These are phyloP conservation scores for Coracias cyanogaster DNA, from an alignment of 2,797 vertebrate genomes.

Conservation along the genomic window DNA sequence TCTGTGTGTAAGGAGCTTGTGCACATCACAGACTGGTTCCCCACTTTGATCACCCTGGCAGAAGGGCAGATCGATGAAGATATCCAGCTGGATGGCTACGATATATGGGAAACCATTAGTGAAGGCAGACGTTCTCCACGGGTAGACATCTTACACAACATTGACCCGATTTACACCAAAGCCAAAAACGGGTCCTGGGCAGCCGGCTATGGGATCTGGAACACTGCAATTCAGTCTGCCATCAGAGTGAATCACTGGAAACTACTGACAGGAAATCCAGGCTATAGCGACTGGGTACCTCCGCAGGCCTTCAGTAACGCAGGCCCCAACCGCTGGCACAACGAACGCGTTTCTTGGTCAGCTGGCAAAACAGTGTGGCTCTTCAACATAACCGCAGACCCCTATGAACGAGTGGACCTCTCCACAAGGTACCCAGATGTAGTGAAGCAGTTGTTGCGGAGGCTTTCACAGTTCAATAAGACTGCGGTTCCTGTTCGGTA, in stretches of 20 bases:
- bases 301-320: constrained; percentile 93
- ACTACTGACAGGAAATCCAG: constrained; percentile 92
- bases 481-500: constrained; percentile 94
- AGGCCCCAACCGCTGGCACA: constrained; percentile 90
- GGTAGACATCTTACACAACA: constrained; percentile 96
- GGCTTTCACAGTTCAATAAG: constrained; percentile 90
- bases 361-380: constrained; percentile 94
- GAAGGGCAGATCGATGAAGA: constrained; percentile 92
- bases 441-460: constrained; percentile 90
- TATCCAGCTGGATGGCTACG: constrained; percentile 91
- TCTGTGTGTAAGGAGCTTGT: constrained; percentile 90
- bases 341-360: constrained; percentile 87
- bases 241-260: constrained; percentile 96
- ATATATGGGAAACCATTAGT: constrained; percentile 96
- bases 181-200: constrained; percentile 95
- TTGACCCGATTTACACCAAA: constrained; percentile 93
- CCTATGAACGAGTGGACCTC: constrained; percentile 93
- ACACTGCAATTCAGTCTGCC: constrained; percentile 93
- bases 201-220: constrained; percentile 94
- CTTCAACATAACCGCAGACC: constrained; percentile 96
- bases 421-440: constrained; percentile 88
- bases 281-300: constrained; percentile 95
- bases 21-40: constrained; percentile 98
- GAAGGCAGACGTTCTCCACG: constrained; percentile 93
- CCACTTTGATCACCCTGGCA: constrained; percentile 91